Base-by-base conservation (phyloP, 1,140 invertebrate species). In the Tachypleus tridentatus region DNA sequence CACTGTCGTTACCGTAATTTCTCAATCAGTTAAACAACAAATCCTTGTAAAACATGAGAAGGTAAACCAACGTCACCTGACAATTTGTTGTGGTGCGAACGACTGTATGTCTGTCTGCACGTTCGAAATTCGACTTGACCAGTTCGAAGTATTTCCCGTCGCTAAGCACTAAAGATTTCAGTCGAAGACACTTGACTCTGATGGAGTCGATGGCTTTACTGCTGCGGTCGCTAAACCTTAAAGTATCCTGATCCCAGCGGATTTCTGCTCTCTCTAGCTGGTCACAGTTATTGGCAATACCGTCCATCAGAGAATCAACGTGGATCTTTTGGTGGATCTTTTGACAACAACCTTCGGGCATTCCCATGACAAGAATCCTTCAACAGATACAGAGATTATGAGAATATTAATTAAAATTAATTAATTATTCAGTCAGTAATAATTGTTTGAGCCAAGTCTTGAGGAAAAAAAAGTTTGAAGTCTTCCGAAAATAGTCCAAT, bases 111-210 rank as follows among this genome's bases (percentile, higher is more conserved):
- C 97, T 82, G 77, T 99, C 96, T 4, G 97, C 97, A 72, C 97
- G 82, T 77, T 99, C 97, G 75, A 99, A 99, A 77, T 99, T 99
- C 0, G 96, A 96, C 77, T 98, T 97, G 10, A 98, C 95, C 69
- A 98, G 90, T 80, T 99, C 97, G 74, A 98, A 99, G 77, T 99
- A 99, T 63, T 97, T 89, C 3, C 97, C 97, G 77, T 99, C 97
- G 76, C 93, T 97, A 74, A 94, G 79, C 5, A 87, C 86, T 54
- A 93, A 81, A 74, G 88, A 93, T 59, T 84, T 84, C 10, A 95
- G 77, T 75, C 91, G 89, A 0, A 93, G 78, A 72, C 91, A 93
- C 69, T 91, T 92, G 0, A 96, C 90, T 53, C 92, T 82, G 57
- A 94, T 77, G 52, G 91, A 87, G 76, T 96, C 92, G 51, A 73